Base-by-base conservation (phyloP, 2,797 vertebrate genomes). In the Eulemur rubriventer region DNA sequence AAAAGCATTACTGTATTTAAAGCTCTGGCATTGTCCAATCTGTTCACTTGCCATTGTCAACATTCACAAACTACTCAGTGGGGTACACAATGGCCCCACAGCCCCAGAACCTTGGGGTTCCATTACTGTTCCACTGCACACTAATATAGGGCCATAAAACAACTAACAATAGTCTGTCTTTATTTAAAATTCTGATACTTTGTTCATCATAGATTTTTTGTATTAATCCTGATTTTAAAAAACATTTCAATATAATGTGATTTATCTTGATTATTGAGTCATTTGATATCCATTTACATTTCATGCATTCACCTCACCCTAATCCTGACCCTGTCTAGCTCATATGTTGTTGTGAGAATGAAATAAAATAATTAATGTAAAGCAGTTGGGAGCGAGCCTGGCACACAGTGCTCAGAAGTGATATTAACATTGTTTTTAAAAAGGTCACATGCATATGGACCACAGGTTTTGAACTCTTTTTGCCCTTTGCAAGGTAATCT, bases 111-210 rank as follows among this genome's bases (percentile, higher is more conserved):
- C 30, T 96, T 17, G 0, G 26, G 3, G 33, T 35, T 35, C 43
- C 41, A 88, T 83, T 50, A 50, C 10, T 57, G 14, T 52, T 46
- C 41, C 24, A 13, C 43, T 83, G 41, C 24, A 50, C 4, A 41
- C 52, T 28, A 81, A 89, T 6, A 4, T 7, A 46, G 1, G n/a
- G 43, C 72, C 14, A 82, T 18, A 57, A 63, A 84, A 48, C 7
- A 84, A 72, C 3, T 26, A 91, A 85, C 1, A 79, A 35, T 20
- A 88, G 3, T 6, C 6, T 65, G 5, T 12, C 17, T 78, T 80
- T 91, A 92, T 79, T 95, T 55, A 92, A 69, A 93, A 81, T 41
- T 75, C 61, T 72, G 12, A 28, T 87, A 59, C 48, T 89, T 79
- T 69, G 2, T 38, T 87, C 12, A n/a, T 33, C 4, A 10, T 18